A percentile compares a stretch with the other conserved stretches of the same genome.
Evolutionary conservation across 2,113 vertebrate species (phyloP).

Genomic region (Coturnix japonica): DNA sequence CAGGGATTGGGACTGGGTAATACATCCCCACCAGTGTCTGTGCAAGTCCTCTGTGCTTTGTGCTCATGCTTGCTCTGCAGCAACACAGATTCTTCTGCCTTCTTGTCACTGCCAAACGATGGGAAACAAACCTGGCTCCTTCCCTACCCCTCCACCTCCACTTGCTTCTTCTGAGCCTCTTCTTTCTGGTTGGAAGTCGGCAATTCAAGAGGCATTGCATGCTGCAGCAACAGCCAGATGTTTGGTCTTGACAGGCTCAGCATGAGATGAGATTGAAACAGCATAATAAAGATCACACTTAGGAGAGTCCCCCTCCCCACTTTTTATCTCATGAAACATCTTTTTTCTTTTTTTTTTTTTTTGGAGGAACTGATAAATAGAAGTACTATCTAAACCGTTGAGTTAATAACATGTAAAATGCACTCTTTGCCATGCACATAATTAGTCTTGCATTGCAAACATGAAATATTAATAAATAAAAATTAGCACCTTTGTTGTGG

Average conservation of each 20-base stretch:
- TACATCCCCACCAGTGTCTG: background rate
- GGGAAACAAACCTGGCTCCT: background rate
- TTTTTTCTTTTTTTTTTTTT: background rate
- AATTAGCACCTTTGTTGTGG: background rate
- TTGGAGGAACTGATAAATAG: background rate
- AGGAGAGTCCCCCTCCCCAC: background rate
- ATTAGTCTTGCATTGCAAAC: conserved; percentile 7
- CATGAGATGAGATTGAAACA: background rate
- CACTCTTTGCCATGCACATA: background rate
- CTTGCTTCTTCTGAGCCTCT: background rate
- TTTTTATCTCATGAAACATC: background rate
- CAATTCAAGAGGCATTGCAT: background rate
- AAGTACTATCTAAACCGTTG: background rate
- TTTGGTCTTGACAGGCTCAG: conserved; percentile 22
- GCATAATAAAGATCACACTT: background rate
- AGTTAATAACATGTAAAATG: conserved; percentile 24
- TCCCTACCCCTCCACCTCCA: background rate
- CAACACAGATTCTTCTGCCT: background rate
- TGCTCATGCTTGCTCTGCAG: background rate
- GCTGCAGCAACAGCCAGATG: conserved; percentile 8
- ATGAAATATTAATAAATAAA: conserved; percentile 42
- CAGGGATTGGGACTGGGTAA: too few relatives aligned
- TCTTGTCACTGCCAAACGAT: background rate
- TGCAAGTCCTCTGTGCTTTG: background rate
- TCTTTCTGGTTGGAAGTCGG: background rate